Conservation (phyloP, 2,113 vertebrate genomes). For the Chunga burmeisteri region DNA sequence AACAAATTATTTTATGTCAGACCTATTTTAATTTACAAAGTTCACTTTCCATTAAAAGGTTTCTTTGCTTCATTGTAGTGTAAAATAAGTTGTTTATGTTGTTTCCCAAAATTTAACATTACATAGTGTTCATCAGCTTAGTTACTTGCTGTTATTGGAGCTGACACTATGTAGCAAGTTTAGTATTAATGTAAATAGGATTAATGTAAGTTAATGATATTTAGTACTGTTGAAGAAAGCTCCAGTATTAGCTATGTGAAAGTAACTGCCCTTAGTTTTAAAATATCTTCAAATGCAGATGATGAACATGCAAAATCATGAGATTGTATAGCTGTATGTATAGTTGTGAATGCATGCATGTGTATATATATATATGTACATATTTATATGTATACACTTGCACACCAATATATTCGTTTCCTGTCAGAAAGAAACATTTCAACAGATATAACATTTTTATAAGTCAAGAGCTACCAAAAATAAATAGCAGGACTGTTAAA, state of each 20-base stretch:
- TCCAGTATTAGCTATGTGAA: neutral
- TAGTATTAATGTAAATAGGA: neutral
- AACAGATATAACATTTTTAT: neutral
- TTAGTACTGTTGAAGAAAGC: neutral
- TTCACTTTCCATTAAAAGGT: neutral
- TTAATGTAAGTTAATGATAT: neutral
- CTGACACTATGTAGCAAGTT: neutral
- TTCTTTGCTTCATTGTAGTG: neutral
- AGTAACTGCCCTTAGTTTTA: neutral
- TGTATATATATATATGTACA: neutral
- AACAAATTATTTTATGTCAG: neutral
- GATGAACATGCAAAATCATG: neutral
- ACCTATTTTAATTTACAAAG: neutral
- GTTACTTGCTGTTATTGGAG: neutral
- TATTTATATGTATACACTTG: neutral
- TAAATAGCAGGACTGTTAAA: neutral
- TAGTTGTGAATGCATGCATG: neutral
- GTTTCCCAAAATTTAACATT: neutral
- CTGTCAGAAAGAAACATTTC: neutral
- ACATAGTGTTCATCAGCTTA: neutral
- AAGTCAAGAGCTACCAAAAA: neutral
- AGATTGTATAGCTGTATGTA: neutral
- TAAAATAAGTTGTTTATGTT: neutral
- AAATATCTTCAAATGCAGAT: neutral
- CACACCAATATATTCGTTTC: neutral